Percentiles rank a stretch among this genome's conserved stretches.
phyloP scores from a whole-genome alignment of 2,113 vertebrate species.

The Rhagologus leucostigma region DNA sequence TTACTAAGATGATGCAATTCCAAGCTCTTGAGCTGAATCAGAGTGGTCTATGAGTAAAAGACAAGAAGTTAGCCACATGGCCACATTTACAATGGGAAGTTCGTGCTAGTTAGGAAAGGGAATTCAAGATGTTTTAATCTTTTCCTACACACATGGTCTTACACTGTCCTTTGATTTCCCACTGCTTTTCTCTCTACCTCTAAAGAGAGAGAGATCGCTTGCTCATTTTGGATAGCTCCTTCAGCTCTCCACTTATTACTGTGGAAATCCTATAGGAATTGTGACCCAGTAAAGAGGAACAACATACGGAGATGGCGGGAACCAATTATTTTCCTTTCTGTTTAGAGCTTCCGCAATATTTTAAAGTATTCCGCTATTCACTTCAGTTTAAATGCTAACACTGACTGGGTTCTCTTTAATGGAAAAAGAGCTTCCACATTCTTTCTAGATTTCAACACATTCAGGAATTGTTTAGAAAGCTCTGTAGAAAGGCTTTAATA shows the following conservation, averaged over 20 bases:
- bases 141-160: not conserved
- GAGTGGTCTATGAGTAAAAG: not conserved
- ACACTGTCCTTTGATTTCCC: not conserved
- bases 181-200: not conserved
- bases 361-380: not conserved
- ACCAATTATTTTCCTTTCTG: not conserved
- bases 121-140: not conserved
- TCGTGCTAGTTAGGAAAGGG: not conserved
- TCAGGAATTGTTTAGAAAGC: constrained; percentile 2
- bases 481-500: not conserved
- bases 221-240: not conserved
- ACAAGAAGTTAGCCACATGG: not conserved
- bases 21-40: not conserved
- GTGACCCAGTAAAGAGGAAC: not conserved
- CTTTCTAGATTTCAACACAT: constrained; percentile 7
- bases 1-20: not conserved
- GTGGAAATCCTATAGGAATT: not conserved
- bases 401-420: not conserved
- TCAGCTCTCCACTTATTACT: not conserved
- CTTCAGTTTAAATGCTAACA: not conserved
- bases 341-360: not conserved
- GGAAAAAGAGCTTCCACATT: not conserved
- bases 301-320: not conserved
- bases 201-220: not conserved
- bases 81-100: not conserved